phyloP scores from a whole-genome alignment of 2,888 invertebrate genomes.

The Cheilosia variabilis region DNA sequence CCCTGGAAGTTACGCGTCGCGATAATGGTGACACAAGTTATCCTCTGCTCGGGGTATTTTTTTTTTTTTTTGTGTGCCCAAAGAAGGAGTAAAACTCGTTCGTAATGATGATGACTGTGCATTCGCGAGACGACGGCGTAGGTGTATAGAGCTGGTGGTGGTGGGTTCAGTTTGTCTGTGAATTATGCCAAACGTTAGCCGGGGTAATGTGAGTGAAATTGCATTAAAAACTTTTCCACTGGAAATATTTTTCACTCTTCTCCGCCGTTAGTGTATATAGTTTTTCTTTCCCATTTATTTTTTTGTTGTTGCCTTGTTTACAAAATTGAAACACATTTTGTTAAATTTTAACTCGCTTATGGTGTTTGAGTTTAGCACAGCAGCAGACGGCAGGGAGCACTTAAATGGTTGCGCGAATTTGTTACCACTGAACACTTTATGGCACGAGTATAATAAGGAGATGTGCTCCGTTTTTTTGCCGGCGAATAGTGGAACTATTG shows the following conservation, averaged over 20 bases:
- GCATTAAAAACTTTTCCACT: conserved; percentile 74
- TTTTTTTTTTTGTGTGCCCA: neutral
- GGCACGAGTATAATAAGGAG: conserved; percentile 6
- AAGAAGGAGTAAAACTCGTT: conserved; percentile 43
- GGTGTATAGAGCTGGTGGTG: neutral
- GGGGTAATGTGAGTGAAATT: conserved; percentile 75
- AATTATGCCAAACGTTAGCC: conserved; percentile 74
- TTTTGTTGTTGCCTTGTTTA: conserved; percentile 56
- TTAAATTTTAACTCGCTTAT: conserved; percentile 73
- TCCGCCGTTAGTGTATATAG: conserved; percentile 7
- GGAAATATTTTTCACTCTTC: conserved; percentile 65
- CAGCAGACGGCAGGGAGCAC: conserved; percentile 38
- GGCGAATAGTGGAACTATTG: conserved; percentile 11
- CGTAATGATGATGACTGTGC: conserved; percentile 75
- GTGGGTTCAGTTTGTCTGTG: conserved; percentile 43
- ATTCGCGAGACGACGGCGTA: conserved; percentile 46
- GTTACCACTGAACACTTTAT: conserved; percentile 52
- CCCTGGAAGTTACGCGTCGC: conserved; percentile 63
- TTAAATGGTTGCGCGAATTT: conserved; percentile 69
- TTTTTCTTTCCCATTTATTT: conserved; percentile 26
- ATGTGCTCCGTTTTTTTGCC: neutral
- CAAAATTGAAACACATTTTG: conserved; percentile 74
- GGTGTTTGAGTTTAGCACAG: conserved; percentile 60
- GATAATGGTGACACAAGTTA: conserved; percentile 75
- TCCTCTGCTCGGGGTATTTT: conserved; percentile 28